These are phyloP conservation scores for Lycopodina hypogea DNA, from an alignment of 37 sponge, comb jelly and placozoan genomes.

Conservation along the genomic window DNA sequence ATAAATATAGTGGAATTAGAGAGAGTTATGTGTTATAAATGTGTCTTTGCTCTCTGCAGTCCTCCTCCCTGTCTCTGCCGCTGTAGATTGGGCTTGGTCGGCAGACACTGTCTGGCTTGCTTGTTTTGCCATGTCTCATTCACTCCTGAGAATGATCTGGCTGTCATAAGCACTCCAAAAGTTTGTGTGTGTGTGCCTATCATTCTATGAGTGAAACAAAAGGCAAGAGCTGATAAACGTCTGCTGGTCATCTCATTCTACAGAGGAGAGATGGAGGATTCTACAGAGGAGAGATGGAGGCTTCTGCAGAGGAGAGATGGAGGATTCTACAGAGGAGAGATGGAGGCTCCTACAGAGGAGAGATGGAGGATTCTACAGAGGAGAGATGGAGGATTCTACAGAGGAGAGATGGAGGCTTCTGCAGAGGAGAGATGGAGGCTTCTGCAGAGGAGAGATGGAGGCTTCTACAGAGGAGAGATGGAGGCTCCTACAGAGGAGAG, in stretches of 20 bases:
- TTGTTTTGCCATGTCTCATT: too few relatives aligned
- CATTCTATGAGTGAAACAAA: too few relatives aligned
- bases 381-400: slow-evolving; percentile 42
- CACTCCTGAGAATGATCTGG: too few relatives aligned
- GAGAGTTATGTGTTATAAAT: too few relatives aligned
- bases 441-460: not conserved
- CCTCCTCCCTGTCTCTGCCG: not conserved
- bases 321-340: too few relatives aligned
- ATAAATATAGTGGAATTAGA: too few relatives aligned
- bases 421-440: too few relatives aligned
- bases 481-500: not conserved
- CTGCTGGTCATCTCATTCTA: slow-evolving; percentile 57
- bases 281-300: too few relatives aligned
- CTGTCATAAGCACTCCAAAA: too few relatives aligned
- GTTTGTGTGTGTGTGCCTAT: too few relatives aligned
- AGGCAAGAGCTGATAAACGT: not conserved
- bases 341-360: slow-evolving; percentile 39
- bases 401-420: slow-evolving; percentile 14
- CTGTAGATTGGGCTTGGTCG: slow-evolving; percentile 76
- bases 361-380: slow-evolving; percentile 9
- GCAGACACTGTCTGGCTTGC: slow-evolving; percentile 37
- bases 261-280: slow-evolving; percentile 30
- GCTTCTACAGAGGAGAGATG: not conserved
- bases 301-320: slow-evolving; percentile 43
- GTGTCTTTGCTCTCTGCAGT: not conserved